Base-by-base conservation (phyloP, 2,797 vertebrate genomes). In the Gallinago stenura region DNA sequence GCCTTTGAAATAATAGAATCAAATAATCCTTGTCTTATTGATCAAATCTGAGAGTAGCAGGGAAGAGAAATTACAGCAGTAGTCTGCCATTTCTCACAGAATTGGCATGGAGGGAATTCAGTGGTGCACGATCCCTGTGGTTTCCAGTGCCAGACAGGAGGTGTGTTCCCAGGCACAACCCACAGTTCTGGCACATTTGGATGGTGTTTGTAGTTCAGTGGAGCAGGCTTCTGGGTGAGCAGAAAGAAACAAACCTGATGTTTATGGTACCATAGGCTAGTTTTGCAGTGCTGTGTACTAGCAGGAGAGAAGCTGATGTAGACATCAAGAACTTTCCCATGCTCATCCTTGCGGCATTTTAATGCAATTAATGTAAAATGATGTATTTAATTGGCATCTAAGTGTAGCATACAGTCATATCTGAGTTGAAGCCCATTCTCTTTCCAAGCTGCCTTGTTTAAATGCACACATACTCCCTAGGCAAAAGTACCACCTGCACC, bases 361-460 rank as follows among this genome's bases (percentile, higher is more conserved):
- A 66, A 70, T 62, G 35, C 25, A 60, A 24, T 68, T 15, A 22
- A 1, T 90, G 50, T 81, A 28, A 80, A 89, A 56, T n/a, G 0
- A 13, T 57, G 18, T 1, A 39, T 11, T 20, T 54, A 21, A 5
- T 65, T 81, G 31, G 3, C 53, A 30, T 45, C 45, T n/a, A 28
- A 73, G 41, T n/a, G 21, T 65, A 20, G 15, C 7, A 0, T 37
- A 10, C 0, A 1, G 35, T 37, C 56, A 21, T 54, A 25, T 2
- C 20, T 45, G 45, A 54, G 39, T 18, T 60, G 43, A 21, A 28
- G 16, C 31, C 17, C 15, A 15, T 54, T 50, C 37, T 82, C 26
- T 65, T 83, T 26, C 21, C 11, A 0, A 50, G 22, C 46, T 85
- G 46, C 51, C 30, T 93, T 84, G 33, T 82, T 86, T 57, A 71